Evolutionary conservation across 2,888 invertebrate genomes (phyloP).

Genomic region (Dusona sp.): DNA sequence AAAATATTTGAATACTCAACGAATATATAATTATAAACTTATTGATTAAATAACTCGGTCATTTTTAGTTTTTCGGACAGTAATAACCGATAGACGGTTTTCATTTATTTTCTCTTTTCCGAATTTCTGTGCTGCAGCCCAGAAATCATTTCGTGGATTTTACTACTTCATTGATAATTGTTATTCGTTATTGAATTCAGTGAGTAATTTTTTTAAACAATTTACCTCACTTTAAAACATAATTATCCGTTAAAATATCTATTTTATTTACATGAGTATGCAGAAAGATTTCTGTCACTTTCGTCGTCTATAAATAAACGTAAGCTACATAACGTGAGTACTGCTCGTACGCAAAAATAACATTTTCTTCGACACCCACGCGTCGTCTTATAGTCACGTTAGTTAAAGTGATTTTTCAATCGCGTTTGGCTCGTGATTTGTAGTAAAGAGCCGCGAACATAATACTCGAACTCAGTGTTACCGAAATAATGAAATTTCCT

Average conservation of each 20-base stretch:
- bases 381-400: not conserved
- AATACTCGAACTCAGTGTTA: slow-evolving; percentile 89
- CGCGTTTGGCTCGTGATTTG: slow-evolving; percentile 84
- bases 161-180: not conserved
- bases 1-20: too few species aligned
- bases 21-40: too few species aligned
- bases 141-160: not conserved
- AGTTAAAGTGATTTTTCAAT: slow-evolving; percentile 69
- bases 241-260: not conserved
- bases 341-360: slow-evolving; percentile 54
- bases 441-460: slow-evolving; percentile 90
- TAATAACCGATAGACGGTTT: not conserved
- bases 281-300: not conserved
- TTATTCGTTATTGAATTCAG: not conserved
- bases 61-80: not conserved
- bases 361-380: slow-evolving; percentile 16
- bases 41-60: not conserved
- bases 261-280: slow-evolving; percentile 9
- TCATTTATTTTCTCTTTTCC: not conserved
- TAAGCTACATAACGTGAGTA: not conserved
- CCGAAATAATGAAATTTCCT: slow-evolving; percentile 90
- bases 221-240: not conserved
- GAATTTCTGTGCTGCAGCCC: not conserved
- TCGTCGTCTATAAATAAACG: slow-evolving; percentile 29
- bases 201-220: not conserved